Base-by-base conservation (phyloP, 1,140 invertebrate genomes). In the Brachionus sp. region DNA sequence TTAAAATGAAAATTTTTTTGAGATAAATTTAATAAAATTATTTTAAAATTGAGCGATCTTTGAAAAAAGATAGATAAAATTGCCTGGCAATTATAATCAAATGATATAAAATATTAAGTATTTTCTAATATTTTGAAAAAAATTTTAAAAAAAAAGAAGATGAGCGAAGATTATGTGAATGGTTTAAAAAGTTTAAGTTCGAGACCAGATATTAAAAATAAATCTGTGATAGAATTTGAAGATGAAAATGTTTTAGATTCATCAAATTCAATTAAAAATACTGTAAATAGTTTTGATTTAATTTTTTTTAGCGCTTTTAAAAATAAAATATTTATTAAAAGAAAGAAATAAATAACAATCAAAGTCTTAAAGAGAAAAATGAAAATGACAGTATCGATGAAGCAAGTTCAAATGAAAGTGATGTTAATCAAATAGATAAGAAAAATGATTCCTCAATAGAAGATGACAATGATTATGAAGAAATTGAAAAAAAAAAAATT, bases 331-430 rank as follows among this genome's bases (percentile, higher is more conserved):
- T 42, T 57, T 57, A 10, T 57, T 57, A 66, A 35, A 33, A 66
- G 64, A 66, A 33, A 33, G 64, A 66, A 23, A 66, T 66, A 33
- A 66, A 66, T 66, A 66, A 66, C n/a, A 66, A 66, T 10, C 13
- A 19, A 57, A 57, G 5, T 2, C 19, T 19, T 16, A 57, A 57
- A 9, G 16, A 19, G 3, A 23, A 0, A 29, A 5, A n/a, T 16
- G 33, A 66, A 33, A n/a, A 1, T 66, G 29, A 33, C 10, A 25
- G 33, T 1, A 25, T 29, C 5, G 3, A 7, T 12, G 29, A 16
- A 16, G 6, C 25, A 29, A 37, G 64, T 66, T 66, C 64, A 5
- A 10, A 37, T 66, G 29, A 25, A 33, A 16, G 10, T 9, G 29
- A 66, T 5, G 44, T 13, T 50, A 12, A 50, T 16, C 16, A 57